Base-by-base conservation (phyloP, 2,113 vertebrate species). In the Forbesichthys papilliferus region DNA sequence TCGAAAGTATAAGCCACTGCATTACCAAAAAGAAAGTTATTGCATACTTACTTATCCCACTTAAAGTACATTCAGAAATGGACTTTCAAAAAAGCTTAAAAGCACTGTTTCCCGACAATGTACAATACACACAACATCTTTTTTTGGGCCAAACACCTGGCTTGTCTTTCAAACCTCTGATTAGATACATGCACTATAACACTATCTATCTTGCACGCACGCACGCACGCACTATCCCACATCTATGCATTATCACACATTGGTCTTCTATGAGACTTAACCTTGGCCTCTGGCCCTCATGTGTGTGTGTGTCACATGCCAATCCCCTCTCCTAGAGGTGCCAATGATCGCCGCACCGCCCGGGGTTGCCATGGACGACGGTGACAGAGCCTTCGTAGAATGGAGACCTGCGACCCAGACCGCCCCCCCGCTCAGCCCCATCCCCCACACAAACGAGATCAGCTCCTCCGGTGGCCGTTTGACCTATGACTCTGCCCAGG, bases 281-380 rank as follows among this genome's bases (percentile, higher is more conserved):
- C 71, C 74, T 61, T 79, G 73, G 77, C 78, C 81, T 80, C 84
- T 75, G 64, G 48, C 53, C 68, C 75, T 87, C 69, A 91, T 92
- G 89, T 88, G 90, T 65, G 20, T 78, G 68, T 64, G 63, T 88
- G 88, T 82, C 78, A 91, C 87, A 92, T 93, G 84, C 83, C 86
- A 84, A 75, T 66, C 67, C 61, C 60, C 51, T 80, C 69, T 74
- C 82, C 71, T 81, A 88, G 84, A 86, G 62, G 74, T 63, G 55
- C 61, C 53, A 57, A 64, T 82, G 77, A 72, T 80, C 80, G 70
- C 83, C 79, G 77, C 68, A 63, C 71, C 68, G 54, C 48, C 75
- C 51, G 75, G 56, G 2, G 55, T 27, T 46, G 73, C 60, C n/a
- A 12, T 3, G 27, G 27, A 27, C 6, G 62, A 52, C 42, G 53